Evolutionary conservation across 2,113 vertebrate species (phyloP).

Genomic region (Ibidorhyncha struthersii): DNA sequence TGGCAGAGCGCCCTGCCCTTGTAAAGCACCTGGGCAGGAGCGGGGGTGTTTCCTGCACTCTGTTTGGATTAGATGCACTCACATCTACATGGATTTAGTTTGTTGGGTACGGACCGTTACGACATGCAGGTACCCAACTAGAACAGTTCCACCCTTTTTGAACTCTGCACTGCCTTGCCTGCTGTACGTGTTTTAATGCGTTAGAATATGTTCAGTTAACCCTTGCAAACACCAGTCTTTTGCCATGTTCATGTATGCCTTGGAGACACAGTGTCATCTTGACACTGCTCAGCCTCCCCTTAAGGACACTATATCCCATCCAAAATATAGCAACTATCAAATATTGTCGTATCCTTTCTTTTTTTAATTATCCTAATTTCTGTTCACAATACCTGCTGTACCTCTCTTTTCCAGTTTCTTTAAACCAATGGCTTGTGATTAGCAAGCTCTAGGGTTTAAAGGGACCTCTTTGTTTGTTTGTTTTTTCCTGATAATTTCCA

Average conservation of each 20-base stretch:
- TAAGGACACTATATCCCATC: neutral
- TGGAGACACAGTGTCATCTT: neutral
- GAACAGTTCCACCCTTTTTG: neutral
- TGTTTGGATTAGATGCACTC: neutral
- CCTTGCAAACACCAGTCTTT: neutral
- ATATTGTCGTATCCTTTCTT: neutral
- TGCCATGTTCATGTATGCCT: neutral
- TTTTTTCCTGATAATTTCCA: slow-evolving; percentile 30
- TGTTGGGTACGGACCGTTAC: rapidly evolving
- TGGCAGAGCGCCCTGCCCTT: neutral
- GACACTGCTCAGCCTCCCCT: neutral
- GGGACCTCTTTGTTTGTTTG: slow-evolving; percentile 3
- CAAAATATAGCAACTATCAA: neutral
- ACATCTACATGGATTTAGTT: neutral
- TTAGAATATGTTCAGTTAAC: neutral
- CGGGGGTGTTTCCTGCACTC: neutral
- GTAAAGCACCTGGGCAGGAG: neutral
- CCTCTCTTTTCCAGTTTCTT: neutral
- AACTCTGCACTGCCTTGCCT: neutral
- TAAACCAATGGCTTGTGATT: neutral
- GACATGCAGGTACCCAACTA: neutral
- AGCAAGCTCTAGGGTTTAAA: neutral
- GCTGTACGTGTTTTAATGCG: neutral
- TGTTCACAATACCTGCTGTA: neutral
- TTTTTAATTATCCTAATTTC: neutral